Evolutionary conservation across 2,113 vertebrate genomes (phyloP).

Genomic region (Sinosuthora webbiana): DNA sequence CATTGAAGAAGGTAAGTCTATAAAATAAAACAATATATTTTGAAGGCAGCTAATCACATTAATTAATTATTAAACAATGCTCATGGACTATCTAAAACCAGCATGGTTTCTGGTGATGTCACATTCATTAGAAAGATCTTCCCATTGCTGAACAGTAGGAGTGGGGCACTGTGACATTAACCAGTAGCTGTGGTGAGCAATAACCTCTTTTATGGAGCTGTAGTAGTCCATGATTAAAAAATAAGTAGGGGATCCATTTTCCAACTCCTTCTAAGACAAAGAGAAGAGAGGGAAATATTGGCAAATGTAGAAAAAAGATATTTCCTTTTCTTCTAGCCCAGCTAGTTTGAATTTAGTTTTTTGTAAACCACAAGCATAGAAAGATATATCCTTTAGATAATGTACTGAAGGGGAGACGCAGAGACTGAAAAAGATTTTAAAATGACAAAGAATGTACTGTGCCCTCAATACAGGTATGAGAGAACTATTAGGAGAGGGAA

Average conservation of each 20-base stretch:
- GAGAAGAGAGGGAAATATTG: neutral
- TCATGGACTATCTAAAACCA: conserved; percentile 48
- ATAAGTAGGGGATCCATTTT: neutral
- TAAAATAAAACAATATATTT: conserved; percentile 48
- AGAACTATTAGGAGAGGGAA: neutral
- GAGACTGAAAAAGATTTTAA: neutral
- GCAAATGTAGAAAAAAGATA: neutral
- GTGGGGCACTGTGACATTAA: neutral
- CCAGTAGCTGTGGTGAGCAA: neutral
- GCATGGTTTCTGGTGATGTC: conserved; percentile 30
- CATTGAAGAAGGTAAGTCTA: conserved; percentile 42
- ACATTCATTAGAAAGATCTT: conserved; percentile 55
- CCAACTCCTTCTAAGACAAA: neutral
- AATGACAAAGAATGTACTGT: neutral
- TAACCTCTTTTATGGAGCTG: neutral
- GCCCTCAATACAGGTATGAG: neutral
- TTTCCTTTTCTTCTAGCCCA: neutral
- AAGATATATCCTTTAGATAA: neutral
- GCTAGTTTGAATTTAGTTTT: neutral
- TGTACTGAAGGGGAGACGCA: neutral
- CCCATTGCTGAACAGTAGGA: conserved; percentile 51
- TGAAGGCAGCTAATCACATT: conserved; percentile 56
- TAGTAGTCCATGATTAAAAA: conserved; percentile 18
- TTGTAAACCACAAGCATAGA: neutral
- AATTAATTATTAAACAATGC: conserved; percentile 49